A percentile compares a stretch with the other conserved stretches of the same genome.
Evolutionary conservation across 2,888 invertebrate species (phyloP).

Genomic region (Mesorhabditis belari): DNA sequence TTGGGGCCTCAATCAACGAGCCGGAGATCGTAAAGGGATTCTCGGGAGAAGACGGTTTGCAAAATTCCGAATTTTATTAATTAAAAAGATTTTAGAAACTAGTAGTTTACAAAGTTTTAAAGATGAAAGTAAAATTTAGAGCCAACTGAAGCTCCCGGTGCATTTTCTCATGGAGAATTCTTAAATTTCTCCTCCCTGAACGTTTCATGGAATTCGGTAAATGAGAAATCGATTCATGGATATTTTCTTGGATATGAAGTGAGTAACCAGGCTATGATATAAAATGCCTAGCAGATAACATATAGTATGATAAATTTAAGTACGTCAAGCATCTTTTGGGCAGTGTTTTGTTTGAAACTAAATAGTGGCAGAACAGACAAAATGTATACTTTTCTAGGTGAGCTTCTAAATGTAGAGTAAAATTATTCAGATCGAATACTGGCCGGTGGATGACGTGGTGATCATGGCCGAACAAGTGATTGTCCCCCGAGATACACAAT

Average conservation of each 20-base stretch:
- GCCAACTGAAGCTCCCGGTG: slow-evolving; percentile 73
- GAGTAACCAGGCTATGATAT: not conserved
- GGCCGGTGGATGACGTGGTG: slow-evolving; percentile 23
- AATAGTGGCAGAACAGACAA: too few relatives aligned
- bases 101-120: not conserved
- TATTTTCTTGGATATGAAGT: slow-evolving; percentile 87
- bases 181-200: slow-evolving; percentile 75
- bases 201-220: slow-evolving; percentile 80
- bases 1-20: slow-evolving; percentile 55
- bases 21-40: slow-evolving; percentile 83
- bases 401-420: slow-evolving; percentile 64
- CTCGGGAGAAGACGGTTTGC: slow-evolving; percentile 87
- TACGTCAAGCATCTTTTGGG: too few relatives aligned
- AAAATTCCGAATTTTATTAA: too few relatives aligned
- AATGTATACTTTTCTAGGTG: too few relatives aligned
- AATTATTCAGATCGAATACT: slow-evolving; percentile 36
- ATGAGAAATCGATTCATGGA: slow-evolving; percentile 68
- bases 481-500: slow-evolving; percentile 3
- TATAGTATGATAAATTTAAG: too few relatives aligned
- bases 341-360: too few relatives aligned
- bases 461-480: slow-evolving; percentile 58
- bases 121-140: slow-evolving; percentile 56
- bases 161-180: slow-evolving; percentile 73
- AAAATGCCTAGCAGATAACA: too few relatives aligned
- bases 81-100: too few relatives aligned